These are phyloP conservation scores for Caenorhabditis angaria DNA, from an alignment of 2,888 invertebrate genomes.

Conservation along the genomic window DNA sequence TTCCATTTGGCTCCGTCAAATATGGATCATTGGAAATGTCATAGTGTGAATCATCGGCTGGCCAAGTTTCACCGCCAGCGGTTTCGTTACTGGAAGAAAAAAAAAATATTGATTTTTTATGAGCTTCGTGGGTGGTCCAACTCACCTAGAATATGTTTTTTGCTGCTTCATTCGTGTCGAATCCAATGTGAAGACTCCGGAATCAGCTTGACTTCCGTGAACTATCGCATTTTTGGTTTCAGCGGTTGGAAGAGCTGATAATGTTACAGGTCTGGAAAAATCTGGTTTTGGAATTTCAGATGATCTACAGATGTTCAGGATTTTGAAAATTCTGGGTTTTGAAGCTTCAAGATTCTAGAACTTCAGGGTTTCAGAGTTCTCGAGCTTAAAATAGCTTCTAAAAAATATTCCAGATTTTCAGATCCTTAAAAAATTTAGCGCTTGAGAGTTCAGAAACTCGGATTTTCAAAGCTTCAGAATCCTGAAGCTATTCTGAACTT, in stretches of 20 bases:
- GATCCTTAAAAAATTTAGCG: too few relatives aligned
- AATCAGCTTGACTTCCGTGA: conserved; percentile 63
- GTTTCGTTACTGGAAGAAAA: conserved; percentile 49
- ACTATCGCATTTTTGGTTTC: conserved; percentile 55
- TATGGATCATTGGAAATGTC: conserved; percentile 43
- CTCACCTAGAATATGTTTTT: conserved; percentile 44
- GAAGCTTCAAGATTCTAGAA: too few relatives aligned
- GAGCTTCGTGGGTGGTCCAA: background rate
- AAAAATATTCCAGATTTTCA: too few relatives aligned
- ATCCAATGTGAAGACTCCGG: conserved; percentile 63
- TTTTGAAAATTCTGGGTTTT: too few relatives aligned
- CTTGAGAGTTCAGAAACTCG: too few relatives aligned
- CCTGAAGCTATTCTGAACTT: background rate
- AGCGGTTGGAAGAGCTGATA: conserved; percentile 39
- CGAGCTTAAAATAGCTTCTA: too few relatives aligned
- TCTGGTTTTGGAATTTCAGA: background rate
- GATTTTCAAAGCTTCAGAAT: background rate
- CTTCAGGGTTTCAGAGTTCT: too few relatives aligned
- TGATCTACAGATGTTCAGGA: background rate
- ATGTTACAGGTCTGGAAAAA: conserved; percentile 20
- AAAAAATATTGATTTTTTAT: too few relatives aligned
- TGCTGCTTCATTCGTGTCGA: conserved; percentile 27
- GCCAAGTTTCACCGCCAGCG: conserved; percentile 45
- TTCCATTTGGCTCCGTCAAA: conserved; percentile 21
- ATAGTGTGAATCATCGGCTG: conserved; percentile 30